Evolutionary conservation across 2,113 vertebrate genomes (phyloP), one percentile per base, ranked within the genome.

Genomic region (Coracopsis vasa): DNA sequence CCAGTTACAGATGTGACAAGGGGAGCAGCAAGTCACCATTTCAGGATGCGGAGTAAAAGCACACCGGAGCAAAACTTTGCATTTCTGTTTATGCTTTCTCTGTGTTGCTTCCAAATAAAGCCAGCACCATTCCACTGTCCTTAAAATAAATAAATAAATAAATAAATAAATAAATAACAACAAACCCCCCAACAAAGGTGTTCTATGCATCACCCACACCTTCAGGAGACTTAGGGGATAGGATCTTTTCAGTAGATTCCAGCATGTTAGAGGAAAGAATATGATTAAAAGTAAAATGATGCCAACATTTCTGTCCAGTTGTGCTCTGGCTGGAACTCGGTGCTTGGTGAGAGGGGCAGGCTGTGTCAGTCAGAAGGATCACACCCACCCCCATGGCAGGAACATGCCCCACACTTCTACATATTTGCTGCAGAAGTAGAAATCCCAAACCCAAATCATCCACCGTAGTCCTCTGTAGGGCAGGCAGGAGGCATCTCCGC

Each of bases 391-490:
- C 48, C 44, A 19, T 0, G 0, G 47, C 47, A 64, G 31, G 13
- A 83, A 58, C 7, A 67, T 39, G n/a, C 14, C 16, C 33, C 41
- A 37, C 1, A 9, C 39, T n/a, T 45, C 10, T 24, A 12, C 45
- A 14, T 7, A 64, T 53, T 61, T 74, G 35, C 73, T 42, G 8
- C 58, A 62, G 18, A 66, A 77, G 16, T 7, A n/a, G 69, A 80
- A 88, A 85, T 37, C 35, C 67, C 69, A 58, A 75, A 50, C 11
- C 19, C 45, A 41, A 71, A 62, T 21, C 51, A 31, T 16, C 33
- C 6, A 4, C 11, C 0, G 0, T 4, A 16, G 39, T 3, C 37
- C 53, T 47, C 42, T 2, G 0, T 2, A 50, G 33, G 39, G 65
- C 31, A 39, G 27, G 60, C 39, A 73, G 70, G 31, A 65, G 33